phyloP scores from a whole-genome alignment of 1,140 invertebrate species.

The Drosophila pallidifrons region DNA sequence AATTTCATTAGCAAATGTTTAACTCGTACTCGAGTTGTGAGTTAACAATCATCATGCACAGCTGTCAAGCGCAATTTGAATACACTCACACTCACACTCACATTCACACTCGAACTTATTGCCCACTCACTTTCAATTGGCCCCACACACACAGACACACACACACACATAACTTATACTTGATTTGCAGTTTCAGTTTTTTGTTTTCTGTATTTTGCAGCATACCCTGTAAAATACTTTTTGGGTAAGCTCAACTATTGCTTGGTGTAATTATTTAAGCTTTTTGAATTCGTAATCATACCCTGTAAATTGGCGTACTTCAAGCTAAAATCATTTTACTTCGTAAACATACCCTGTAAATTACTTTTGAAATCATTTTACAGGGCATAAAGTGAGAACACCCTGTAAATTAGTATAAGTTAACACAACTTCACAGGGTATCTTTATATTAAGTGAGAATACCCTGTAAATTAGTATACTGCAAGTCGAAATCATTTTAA shows the following conservation, averaged over 20 bases:
- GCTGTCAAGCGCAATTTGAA: slow-evolving; percentile 40
- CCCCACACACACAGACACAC: slow-evolving; percentile 32
- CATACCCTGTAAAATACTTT: neutral
- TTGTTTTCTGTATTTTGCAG: slow-evolving; percentile 13
- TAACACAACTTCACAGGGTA: no score
- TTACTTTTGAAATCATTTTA: no score
- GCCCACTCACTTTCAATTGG: slow-evolving; percentile 54
- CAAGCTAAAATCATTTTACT: no score
- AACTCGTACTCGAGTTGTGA: neutral
- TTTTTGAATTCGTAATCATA: neutral
- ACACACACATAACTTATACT: slow-evolving; percentile 41
- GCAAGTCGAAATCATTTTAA: no score
- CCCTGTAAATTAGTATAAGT: no score
- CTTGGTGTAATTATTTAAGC: no score
- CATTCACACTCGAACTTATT: slow-evolving; percentile 6
- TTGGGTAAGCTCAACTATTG: neutral
- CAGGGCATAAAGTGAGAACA: no score
- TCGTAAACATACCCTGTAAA: no score
- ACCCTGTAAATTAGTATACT: no score
- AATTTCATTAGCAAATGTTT: neutral
- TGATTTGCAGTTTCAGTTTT: slow-evolving; percentile 51
- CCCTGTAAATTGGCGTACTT: neutral
- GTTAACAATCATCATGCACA: slow-evolving; percentile 9
- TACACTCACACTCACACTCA: slow-evolving; percentile 31
- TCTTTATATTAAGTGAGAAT: no score